These are phyloP conservation scores for Pelecanus crispus DNA, from an alignment of 2,113 vertebrate genomes.

Conservation along the genomic window DNA sequence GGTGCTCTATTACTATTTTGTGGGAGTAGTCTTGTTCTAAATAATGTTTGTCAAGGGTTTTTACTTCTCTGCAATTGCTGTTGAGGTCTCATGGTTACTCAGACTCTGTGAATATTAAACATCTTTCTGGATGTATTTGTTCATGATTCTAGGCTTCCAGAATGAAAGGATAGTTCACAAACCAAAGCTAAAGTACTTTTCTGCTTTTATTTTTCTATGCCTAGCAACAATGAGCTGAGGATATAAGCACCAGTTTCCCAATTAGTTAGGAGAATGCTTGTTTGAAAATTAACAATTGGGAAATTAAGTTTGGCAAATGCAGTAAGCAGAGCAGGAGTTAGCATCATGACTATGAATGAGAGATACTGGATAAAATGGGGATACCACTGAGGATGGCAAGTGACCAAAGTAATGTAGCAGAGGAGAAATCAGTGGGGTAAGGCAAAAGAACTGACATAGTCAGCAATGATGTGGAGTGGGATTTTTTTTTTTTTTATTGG, in stretches of 20 bases:
- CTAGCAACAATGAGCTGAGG: background rate
- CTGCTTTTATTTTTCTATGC: background rate
- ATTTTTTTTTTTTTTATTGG: background rate
- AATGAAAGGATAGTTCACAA: background rate
- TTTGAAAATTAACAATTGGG: background rate
- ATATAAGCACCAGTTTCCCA: background rate
- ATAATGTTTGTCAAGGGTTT: background rate
- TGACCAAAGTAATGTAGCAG: background rate
- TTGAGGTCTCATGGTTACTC: background rate
- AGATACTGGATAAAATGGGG: rapidly evolving
- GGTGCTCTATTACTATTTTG: background rate
- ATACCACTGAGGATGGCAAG: background rate
- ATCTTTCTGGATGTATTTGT: background rate
- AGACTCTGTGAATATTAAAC: background rate
- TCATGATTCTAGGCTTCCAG: background rate
- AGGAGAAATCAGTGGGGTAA: background rate
- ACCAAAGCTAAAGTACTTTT: background rate
- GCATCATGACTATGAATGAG: background rate
- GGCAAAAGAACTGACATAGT: background rate
- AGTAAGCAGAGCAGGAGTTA: background rate
- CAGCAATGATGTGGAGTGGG: background rate
- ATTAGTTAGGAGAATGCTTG: background rate
- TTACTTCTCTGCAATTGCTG: background rate
- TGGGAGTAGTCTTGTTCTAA: background rate
- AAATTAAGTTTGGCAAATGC: background rate